Percentiles rank a stretch among this genome's conserved stretches.
These are phyloP conservation scores for Drosophila oshimai DNA, from an alignment of 1,140 invertebrate genomes.

Conservation along the genomic window DNA sequence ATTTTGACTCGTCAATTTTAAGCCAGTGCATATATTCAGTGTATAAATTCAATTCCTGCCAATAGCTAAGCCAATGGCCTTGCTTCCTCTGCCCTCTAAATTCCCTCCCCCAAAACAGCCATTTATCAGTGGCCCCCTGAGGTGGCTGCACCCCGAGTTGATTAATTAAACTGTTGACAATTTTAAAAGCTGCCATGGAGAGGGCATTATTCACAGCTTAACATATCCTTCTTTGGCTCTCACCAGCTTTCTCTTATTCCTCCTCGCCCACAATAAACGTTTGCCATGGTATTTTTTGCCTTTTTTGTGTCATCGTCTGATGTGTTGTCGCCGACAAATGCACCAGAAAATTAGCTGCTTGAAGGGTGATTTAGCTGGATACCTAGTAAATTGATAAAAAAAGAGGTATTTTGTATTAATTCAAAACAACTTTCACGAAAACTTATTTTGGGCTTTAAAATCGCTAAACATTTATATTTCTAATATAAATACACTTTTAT, in stretches of 20 bases:
- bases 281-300: conserved; percentile 56
- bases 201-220: conserved; percentile 71
- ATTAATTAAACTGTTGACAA: conserved; percentile 80
- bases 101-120: not conserved
- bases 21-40: not conserved
- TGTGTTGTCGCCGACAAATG: conserved; percentile 50
- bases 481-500: too few species aligned
- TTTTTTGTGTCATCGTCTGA: conserved; percentile 31
- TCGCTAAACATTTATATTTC: too few species aligned
- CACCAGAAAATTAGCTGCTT: conserved; percentile 67
- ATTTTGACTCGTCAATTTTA: too few species aligned
- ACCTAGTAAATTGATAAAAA: not conserved
- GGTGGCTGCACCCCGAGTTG: conserved; percentile 37
- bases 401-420: not conserved
- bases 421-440: too few species aligned
- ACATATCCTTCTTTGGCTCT: conserved; percentile 21
- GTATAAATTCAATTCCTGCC: conserved; percentile 9
- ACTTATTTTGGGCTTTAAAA: too few species aligned
- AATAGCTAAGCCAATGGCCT: not conserved
- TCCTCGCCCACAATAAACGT: not conserved
- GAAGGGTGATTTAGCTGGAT: not conserved
- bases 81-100: not conserved
- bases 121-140: conserved; percentile 16
- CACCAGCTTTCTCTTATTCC: not conserved
- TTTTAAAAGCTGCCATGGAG: conserved; percentile 65